Evolutionary conservation across 2,113 vertebrate species (phyloP).

Genomic region (Oriolus oriolus): DNA sequence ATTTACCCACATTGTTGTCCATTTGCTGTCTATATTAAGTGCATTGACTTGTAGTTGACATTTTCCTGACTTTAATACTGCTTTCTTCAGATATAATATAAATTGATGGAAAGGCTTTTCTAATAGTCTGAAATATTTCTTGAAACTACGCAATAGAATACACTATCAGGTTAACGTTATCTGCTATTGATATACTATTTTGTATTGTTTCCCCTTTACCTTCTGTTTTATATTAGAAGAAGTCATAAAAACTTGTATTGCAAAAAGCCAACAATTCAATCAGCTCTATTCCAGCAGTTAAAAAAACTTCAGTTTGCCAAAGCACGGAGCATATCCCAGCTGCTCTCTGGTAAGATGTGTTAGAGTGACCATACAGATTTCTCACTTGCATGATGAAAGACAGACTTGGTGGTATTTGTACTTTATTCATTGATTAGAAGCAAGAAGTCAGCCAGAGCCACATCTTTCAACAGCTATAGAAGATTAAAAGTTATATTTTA

Average conservation of each 20-base stretch:
- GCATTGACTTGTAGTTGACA: not conserved
- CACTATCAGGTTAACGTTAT: not conserved
- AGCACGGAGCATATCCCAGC: slow-evolving; percentile 30
- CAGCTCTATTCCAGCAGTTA: not conserved
- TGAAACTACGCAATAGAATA: not conserved
- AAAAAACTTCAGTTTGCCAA: not conserved
- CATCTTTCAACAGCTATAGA: slow-evolving; percentile 11
- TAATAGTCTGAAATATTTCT: not conserved
- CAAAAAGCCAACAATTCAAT: slow-evolving; percentile 33
- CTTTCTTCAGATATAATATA: not conserved
- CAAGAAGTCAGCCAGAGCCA: not conserved
- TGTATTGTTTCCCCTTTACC: slow-evolving; percentile 6
- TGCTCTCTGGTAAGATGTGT: slow-evolving; percentile 19
- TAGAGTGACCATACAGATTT: slow-evolving; percentile 13
- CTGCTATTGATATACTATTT: not conserved
- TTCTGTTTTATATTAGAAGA: slow-evolving; percentile 41
- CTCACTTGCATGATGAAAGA: slow-evolving; percentile 40
- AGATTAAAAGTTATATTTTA: slow-evolving; percentile 9
- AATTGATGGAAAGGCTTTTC: not conserved
- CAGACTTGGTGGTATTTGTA: slow-evolving; percentile 29
- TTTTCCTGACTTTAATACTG: not conserved
- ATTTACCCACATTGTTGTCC: not conserved
- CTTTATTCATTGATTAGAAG: slow-evolving; percentile 16
- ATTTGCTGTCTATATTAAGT: not conserved
- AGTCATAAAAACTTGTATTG: slow-evolving; percentile 32